Percentiles rank a stretch among this genome's conserved stretches.
These are phyloP conservation scores for Dermatemys mawii DNA, from an alignment of 2,113 vertebrate species.

Conservation along the genomic window DNA sequence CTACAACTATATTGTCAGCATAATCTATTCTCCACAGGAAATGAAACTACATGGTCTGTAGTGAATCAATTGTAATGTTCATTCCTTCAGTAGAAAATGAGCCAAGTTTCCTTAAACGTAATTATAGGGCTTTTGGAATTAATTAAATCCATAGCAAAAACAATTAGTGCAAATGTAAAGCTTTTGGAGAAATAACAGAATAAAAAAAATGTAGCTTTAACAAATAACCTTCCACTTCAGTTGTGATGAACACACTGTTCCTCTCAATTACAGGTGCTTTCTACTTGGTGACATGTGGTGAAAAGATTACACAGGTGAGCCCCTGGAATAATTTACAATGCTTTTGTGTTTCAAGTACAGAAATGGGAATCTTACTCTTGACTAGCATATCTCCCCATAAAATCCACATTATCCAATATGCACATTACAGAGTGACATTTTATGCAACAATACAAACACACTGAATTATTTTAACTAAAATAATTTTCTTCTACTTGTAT, in stretches of 20 bases:
- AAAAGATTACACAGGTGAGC: neutral
- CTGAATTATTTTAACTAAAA: no score
- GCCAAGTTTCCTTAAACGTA: neutral
- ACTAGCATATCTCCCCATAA: neutral
- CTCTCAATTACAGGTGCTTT: neutral
- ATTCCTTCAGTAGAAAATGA: neutral
- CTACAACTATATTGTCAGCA: neutral
- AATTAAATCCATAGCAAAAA: neutral
- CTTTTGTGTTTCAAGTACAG: rapidly evolving
- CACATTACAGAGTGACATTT: no score
- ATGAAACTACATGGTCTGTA: neutral
- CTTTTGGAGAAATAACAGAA: neutral
- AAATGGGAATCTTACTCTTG: neutral
- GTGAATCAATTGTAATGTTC: neutral
- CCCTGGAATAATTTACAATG: neutral
- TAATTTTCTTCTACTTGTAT: no score
- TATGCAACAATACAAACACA: no score
- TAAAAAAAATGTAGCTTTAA: neutral
- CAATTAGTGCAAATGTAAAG: neutral
- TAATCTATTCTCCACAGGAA: neutral
- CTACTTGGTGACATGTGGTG: neutral
- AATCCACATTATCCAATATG: neutral
- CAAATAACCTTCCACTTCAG: neutral
- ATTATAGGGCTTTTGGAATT: neutral
- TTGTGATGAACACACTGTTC: neutral